Evolutionary conservation across 2,797 vertebrate species (phyloP).

Genomic region (Chromobotia macracanthus): DNA sequence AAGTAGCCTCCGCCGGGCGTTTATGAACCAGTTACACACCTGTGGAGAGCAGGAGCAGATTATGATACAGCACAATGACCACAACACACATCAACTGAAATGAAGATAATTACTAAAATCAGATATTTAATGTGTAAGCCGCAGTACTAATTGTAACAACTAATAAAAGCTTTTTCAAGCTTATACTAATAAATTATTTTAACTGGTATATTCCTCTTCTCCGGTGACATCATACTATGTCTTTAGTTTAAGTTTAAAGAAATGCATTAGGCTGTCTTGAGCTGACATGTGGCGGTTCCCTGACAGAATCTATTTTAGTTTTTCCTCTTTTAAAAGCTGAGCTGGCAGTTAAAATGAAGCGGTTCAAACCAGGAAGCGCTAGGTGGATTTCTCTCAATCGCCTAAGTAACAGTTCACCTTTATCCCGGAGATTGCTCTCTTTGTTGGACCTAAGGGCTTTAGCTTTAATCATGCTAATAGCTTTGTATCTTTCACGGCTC

Average conservation of each 20-base stretch:
- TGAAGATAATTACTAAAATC: no score
- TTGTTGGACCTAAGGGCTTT: constrained; percentile 8
- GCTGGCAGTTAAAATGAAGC: constrained; percentile 6
- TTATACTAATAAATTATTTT: neutral
- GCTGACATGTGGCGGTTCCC: constrained; percentile 14
- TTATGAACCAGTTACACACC: constrained; percentile 99
- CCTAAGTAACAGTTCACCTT: constrained; percentile 35
- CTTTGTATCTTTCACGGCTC: constrained; percentile 1
- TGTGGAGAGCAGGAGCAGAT: constrained; percentile 66
- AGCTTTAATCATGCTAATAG: constrained; percentile 44
- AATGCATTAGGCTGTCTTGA: neutral
- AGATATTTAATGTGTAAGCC: no score
- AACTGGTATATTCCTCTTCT: neutral
- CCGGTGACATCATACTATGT: no score
- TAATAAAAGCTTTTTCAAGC: neutral
- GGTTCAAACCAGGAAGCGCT: constrained; percentile 28
- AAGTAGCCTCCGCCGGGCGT: constrained; percentile 92
- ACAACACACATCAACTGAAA: no score
- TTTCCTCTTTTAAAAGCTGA: constrained; percentile 41
- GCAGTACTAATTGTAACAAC: no score
- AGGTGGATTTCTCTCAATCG: constrained; percentile 20
- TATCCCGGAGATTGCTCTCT: constrained; percentile 14
- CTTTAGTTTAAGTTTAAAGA: constrained; percentile 16
- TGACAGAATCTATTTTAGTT: constrained; percentile 20
- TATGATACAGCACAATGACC: constrained; percentile 26